Base-by-base conservation (phyloP, 2,797 vertebrate genomes). In the Caiman crocodilus region DNA sequence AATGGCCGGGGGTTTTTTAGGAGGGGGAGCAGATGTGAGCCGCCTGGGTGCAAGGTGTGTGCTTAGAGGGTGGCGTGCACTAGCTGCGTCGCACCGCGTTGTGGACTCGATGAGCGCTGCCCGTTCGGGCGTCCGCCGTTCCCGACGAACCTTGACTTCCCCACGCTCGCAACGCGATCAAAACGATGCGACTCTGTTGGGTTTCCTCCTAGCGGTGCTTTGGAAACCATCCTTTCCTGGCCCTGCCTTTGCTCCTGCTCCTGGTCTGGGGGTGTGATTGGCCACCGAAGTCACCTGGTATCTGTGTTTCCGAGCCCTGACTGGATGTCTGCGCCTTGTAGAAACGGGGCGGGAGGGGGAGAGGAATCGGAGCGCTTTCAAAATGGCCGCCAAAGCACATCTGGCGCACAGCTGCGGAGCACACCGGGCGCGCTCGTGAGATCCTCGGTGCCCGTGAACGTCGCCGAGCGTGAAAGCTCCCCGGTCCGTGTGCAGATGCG, bases 11-110 rank as follows among this genome's bases (percentile, higher is more conserved):
- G 42, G 7, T 59, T 90, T 85, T 64, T 74, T 2, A 50, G 42
- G 9, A 50, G 42, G 42, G 1, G 9, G 11, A 17, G 5, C 77
- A 1, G 14, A 3, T 0, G 0, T 59, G 64, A 63, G 58, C 55
- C 75, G 85, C 87, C 6, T 21, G 71, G 18, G 2, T 26, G 21
- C 61, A 55, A 86, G 82, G 79, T 25, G 1, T 26, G 2, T 23
- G 4, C 15, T 5, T 55, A 58, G 25, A 32, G n/a, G 3, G 13
- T 69, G 20, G 69, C 4, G 7, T 6, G 20, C 10, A 10, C 42
- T 50, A 71, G 21, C 16, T 25, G 13, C 26, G 69, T 13, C 35
- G 20, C 42, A 42, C 23, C 14, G 5, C 16, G 30, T 3, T 67
- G 30, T 1, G 1, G 30, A 11, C 69, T 56, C 7, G 87, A 76